A percentile compares a stretch with the other conserved stretches of the same genome.
Evolutionary conservation across 2,888 invertebrate genomes (phyloP).

Genomic region (Drosophila kuntzei): DNA sequence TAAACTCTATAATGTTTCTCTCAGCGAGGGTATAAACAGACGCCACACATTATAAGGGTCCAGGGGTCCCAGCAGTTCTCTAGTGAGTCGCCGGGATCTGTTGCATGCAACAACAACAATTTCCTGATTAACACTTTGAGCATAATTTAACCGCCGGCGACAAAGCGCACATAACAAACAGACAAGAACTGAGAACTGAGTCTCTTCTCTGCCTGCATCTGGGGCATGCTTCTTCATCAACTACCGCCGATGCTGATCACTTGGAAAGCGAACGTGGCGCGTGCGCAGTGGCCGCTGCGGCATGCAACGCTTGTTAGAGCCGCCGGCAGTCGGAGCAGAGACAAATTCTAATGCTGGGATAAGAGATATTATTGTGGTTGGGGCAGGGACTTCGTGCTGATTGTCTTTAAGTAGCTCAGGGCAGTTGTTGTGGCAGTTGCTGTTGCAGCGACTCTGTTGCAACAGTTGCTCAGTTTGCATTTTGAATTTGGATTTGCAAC

Average conservation of each 20-base stretch:
- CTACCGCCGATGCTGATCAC: conserved; percentile 19
- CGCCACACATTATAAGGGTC: conserved; percentile 67
- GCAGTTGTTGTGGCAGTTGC: conserved; percentile 53
- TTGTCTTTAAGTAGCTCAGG: conserved; percentile 81
- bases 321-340: conserved; percentile 59
- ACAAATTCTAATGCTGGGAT: conserved; percentile 77
- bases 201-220: conserved; percentile 71
- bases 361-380: conserved; percentile 56
- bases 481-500: conserved; percentile 43
- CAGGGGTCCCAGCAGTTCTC: conserved; percentile 5
- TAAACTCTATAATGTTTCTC: neutral
- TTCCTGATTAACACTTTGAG: conserved; percentile 85
- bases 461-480: conserved; percentile 9
- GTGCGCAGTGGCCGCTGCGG: conserved; percentile 58
- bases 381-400: conserved; percentile 66
- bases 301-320: conserved; percentile 37
- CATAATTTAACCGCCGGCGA: conserved; percentile 80
- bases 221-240: conserved; percentile 36
- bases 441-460: conserved; percentile 38
- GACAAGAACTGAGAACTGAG: conserved; percentile 32
- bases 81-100: conserved; percentile 15
- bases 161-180: conserved; percentile 75
- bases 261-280: conserved; percentile 60
- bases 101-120: conserved; percentile 64
- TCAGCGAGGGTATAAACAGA: conserved; percentile 27